Conservation (phyloP, 2,113 vertebrate species). For the Axis porcinus region DNA sequence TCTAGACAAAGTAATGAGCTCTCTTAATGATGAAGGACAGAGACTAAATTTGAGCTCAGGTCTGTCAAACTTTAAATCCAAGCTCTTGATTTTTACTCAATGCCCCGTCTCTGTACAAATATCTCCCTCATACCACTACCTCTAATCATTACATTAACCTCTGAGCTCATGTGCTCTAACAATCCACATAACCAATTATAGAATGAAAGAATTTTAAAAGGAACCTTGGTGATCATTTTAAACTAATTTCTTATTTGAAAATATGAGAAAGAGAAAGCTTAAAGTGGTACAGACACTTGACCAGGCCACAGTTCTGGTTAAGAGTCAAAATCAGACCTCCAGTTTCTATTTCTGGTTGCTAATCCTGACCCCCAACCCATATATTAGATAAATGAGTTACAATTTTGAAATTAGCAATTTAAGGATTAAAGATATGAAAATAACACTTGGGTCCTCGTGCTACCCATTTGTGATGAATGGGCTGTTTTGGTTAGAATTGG, state of each 20-base stretch:
- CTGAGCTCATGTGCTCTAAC: background rate
- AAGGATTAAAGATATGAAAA: background rate
- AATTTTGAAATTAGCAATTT: background rate
- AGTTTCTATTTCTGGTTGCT: background rate
- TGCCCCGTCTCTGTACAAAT: background rate
- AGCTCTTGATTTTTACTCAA: background rate
- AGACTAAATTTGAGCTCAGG: background rate
- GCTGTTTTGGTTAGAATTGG: background rate
- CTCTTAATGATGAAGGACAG: background rate
- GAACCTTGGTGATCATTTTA: background rate
- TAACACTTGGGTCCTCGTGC: background rate
- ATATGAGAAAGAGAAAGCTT: background rate
- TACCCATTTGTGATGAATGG: background rate
- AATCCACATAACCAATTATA: background rate
- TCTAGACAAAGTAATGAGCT: background rate
- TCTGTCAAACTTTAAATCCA: slow-evolving; percentile 16
- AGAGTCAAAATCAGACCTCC: background rate
- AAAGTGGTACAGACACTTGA: background rate
- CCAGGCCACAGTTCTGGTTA: background rate
- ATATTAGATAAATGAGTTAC: background rate
- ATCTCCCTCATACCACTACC: background rate
- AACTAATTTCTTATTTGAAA: background rate
- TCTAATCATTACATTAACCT: background rate
- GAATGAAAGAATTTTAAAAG: background rate
- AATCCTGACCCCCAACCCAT: background rate